Percentiles rank a stretch among this genome's conserved stretches.
Conservation (phyloP, 2,888 invertebrate species). For the Lepeophtheirus nordmannii region DNA sequence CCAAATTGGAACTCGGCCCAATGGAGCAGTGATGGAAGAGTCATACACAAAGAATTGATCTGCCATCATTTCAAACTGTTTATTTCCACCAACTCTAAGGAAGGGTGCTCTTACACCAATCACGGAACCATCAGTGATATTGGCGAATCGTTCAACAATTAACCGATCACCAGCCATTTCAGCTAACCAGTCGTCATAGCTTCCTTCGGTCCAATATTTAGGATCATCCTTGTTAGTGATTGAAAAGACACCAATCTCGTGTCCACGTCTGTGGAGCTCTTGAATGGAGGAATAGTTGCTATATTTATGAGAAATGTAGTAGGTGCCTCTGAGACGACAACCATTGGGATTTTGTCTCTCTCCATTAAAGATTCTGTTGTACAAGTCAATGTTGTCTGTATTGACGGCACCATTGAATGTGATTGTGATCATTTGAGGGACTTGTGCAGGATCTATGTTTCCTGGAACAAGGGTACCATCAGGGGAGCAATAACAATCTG, state of each 20-base stretch:
- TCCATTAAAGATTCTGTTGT: slow-evolving; percentile 31
- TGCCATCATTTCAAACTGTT: slow-evolving; percentile 91
- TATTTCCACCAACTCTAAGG: slow-evolving; percentile 76
- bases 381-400: slow-evolving; percentile 34
- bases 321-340: slow-evolving; percentile 32
- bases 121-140: slow-evolving; percentile 77
- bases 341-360: slow-evolving; percentile 33
- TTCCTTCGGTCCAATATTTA: slow-evolving; percentile 70
- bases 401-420: slow-evolving; percentile 34
- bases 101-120: slow-evolving; percentile 77
- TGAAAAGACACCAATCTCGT: slow-evolving; percentile 81
- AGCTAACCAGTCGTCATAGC: slow-evolving; percentile 79
- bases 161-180: slow-evolving; percentile 83
- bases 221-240: slow-evolving; percentile 83
- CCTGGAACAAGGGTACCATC: slow-evolving; percentile 33
- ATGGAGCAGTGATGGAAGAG: slow-evolving; percentile 77
- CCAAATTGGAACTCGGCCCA: slow-evolving; percentile 81
- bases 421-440: slow-evolving; percentile 34
- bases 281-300: slow-evolving; percentile 34
- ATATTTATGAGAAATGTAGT: slow-evolving; percentile 33
- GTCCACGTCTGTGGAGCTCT: slow-evolving; percentile 49
- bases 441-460: slow-evolving; percentile 30
- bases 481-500: slow-evolving; percentile 33
- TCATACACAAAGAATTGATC: slow-evolving; percentile 89
- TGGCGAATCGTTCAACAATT: slow-evolving; percentile 57